Evolutionary conservation across 2,888 invertebrate species (phyloP), one percentile per base, ranked within the genome.

Genomic region (Choristoneura rosaceana): DNA sequence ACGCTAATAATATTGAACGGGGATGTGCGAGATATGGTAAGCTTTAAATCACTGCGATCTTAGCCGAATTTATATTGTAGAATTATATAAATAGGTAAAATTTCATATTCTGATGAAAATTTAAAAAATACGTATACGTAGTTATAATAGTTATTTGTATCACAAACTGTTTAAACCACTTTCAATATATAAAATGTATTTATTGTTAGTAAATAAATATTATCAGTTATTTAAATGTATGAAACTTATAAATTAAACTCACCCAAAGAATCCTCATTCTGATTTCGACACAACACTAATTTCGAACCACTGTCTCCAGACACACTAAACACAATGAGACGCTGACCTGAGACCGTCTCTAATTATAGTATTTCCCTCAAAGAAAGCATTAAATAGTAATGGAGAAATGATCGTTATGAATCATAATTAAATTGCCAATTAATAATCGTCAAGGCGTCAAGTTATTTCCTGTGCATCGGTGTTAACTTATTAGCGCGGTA

Each of bases 381-480:
- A 45, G 33, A 61, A 45, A 33, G 62, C 71, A 73, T 50, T 73
- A 68, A 50, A 47, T 47, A 58, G 45, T 73, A 63, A 68, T 73
- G 12, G 63, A 63, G 50, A 50, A 68, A 60, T 34, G 47, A 38
- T 41, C 59, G 61, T 62, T 25, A 34, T 67, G 71, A 64, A 63
- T 73, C 68, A 68, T 73, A 64, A 73, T 59, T 59, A 68, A 41
- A 59, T 50, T n/a, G 41, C 8, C 71, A 17, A 73, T 73, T 73
- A 73, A 59, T 43, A 59, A 33, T 60, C 68, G 43, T 73, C 68
- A 68, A 64, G 71, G 50, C 68, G 43, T 73, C 68, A 68, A 64
- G 71, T 41, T 58, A 47, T 62, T 71, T 58, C 55, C 52, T 58
- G 14, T n/a, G 14, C 33, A 15, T 33, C 68, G n/a, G 10, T 43